Evolutionary conservation across 2,797 vertebrate genomes (phyloP), one percentile per base, ranked within the genome.

Genomic region (Adelosebastes latens): DNA sequence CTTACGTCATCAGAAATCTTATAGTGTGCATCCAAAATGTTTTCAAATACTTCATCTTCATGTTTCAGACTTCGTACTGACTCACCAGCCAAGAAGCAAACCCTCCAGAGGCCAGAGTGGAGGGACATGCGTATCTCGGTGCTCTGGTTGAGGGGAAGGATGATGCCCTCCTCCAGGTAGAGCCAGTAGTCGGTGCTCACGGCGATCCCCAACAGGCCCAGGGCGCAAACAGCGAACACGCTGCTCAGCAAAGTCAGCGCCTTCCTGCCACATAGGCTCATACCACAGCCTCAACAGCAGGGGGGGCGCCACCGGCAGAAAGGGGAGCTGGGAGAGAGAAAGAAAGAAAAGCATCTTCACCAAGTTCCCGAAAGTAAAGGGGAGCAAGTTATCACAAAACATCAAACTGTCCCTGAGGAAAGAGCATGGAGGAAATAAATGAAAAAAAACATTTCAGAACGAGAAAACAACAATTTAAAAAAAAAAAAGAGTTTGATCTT

Each of bases 121-220:
- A 99, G 96, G 0, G 97, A 97, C 95, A 98, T 97, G 85, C 96
- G 97, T 92, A 98, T 93, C 92, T 99, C 97, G 0, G 91, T 94
- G 68, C 96, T 97, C 95, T 99, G 98, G 95, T 99, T 99, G 27
- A 98, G 97, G 20, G 97, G 97, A 29, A 98, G 95, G 85, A 99
- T 95, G 86, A 97, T 94, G 2, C 98, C 98, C 65, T 99, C 98
- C 84, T 99, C 98, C 94, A 99, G 94, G 95, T 99, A 99, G 56
- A 99, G 96, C 98, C 98, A 99, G 94, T 99, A 99, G 95, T 99
- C 98, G 0, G 98, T 99, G 96, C 97, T 98, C 75, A 99, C 97
- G 0, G 98, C 98, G 5, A 99, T 96, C 65, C 98, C 98, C 94
- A 99, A 92, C 64, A 99, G 96, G n/a, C 97, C 97, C 74, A 99